Evolutionary conservation across 2,888 invertebrate genomes (phyloP).

Genomic region (Morpho achilles): DNA sequence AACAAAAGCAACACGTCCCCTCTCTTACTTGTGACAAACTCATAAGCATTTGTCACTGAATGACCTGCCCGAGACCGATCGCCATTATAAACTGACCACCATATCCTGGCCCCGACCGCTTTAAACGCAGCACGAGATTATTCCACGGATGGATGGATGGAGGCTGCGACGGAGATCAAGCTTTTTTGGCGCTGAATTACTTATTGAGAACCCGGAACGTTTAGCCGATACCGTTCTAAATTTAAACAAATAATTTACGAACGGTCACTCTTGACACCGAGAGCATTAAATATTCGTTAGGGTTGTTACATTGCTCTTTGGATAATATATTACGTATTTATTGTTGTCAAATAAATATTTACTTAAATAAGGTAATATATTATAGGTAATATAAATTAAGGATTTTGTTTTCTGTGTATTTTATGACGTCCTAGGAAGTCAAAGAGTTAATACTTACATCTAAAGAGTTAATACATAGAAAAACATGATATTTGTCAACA

Average conservation of each 20-base stretch:
- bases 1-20: slow-evolving; percentile 50
- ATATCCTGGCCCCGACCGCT: slow-evolving; percentile 35
- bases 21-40: slow-evolving; percentile 69
- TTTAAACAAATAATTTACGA: slow-evolving; percentile 78
- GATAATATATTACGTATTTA: not conserved
- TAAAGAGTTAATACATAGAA: no score
- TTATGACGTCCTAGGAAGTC: no score
- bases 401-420: no score
- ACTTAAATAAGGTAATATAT: no score
- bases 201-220: slow-evolving; percentile 76
- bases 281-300: slow-evolving; percentile 37
- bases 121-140: not conserved
- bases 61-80: slow-evolving; percentile 59
- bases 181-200: slow-evolving; percentile 53
- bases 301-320: slow-evolving; percentile 37
- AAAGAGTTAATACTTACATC: no score
- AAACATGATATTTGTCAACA: no score
- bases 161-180: slow-evolving; percentile 33
- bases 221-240: slow-evolving; percentile 76
- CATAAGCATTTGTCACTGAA: slow-evolving; percentile 76
- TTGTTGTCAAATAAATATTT: not conserved
- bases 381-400: no score
- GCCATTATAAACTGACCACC: slow-evolving; percentile 48
- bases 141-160: not conserved
- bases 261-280: slow-evolving; percentile 55